Evolutionary conservation across 2,113 vertebrate genomes (phyloP).

Genomic region (Calyptomena viridis): DNA sequence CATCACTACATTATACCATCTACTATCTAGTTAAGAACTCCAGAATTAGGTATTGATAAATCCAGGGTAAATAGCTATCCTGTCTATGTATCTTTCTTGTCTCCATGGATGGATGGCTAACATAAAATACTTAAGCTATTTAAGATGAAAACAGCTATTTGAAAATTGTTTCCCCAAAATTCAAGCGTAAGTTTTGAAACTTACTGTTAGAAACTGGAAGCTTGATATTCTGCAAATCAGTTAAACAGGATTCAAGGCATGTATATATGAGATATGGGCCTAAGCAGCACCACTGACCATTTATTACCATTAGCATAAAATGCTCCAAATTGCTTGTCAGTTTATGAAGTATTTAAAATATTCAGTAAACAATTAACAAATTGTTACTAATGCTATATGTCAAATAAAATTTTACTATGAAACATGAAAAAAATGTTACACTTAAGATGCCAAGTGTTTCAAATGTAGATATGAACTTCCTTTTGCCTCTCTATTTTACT

Average conservation of each 20-base stretch:
- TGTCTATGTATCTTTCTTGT: neutral
- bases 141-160: neutral
- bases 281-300: neutral
- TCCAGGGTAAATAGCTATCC: neutral
- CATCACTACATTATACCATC: neutral
- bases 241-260: neutral
- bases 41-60: neutral
- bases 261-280: neutral
- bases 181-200: neutral
- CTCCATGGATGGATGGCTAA: neutral
- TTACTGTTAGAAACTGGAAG: neutral
- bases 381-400: neutral
- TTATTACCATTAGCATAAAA: neutral
- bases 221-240: neutral
- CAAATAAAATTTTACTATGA: neutral
- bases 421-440: neutral
- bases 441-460: neutral
- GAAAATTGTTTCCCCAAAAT: neutral
- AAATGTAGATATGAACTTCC: neutral
- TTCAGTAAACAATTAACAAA: neutral
- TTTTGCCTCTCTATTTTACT: neutral
- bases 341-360: neutral
- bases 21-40: neutral
- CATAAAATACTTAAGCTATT: neutral
- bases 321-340: neutral